Evolutionary conservation across 2,888 invertebrate genomes (phyloP), one percentile per base, ranked within the genome.

Genomic region (Leucozona laternaria): DNA sequence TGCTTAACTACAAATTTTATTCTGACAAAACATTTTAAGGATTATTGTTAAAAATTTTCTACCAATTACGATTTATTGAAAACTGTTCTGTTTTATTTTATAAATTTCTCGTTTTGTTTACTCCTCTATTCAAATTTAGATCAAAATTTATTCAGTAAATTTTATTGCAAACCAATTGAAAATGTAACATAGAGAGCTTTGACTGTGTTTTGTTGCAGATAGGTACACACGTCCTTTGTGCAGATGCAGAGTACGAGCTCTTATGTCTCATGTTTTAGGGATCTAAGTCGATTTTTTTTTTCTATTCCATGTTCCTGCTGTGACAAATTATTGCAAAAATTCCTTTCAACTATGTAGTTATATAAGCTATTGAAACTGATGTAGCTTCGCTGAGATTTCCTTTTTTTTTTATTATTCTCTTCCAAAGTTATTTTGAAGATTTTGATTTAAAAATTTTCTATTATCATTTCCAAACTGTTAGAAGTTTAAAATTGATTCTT

Each of bases 281-380:
- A 73, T 73, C 55, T n/a, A 28, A 37, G 40, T 70, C 34, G 75
- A 43, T 22, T 50, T 68, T 60, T n/a, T 15, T 55, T 66, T 55
- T 40, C 53, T 58, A 20, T 60, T 57, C 55, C 11, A 43, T 62
- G 45, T 28, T 43, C 57, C 40, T 40, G 58, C 75, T 72, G 72
- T 85, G 77, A 81, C 80, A 85, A 85, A 81, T 85, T 81, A 81
- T 85, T 81, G 53, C 48, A 34, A 53, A 80, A 72, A 76, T 76
- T 81, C 76, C 57, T 76, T 76, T 81, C 62, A 80, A 71, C 40
- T 53, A 60, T n/a, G n/a, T n/a, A n/a, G n/a, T n/a, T n/a, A n/a
- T 45, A 64, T 5, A 50, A 50, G 22, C 25, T 70, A 62, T 48
- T 28, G 48, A 57, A 62, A 55, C 31, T 45, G 45, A 68, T 82